Percentiles rank a stretch among this genome's conserved stretches.
Evolutionary conservation across 1,140 invertebrate genomes (phyloP).

Genomic region (Orussus abietinus): DNA sequence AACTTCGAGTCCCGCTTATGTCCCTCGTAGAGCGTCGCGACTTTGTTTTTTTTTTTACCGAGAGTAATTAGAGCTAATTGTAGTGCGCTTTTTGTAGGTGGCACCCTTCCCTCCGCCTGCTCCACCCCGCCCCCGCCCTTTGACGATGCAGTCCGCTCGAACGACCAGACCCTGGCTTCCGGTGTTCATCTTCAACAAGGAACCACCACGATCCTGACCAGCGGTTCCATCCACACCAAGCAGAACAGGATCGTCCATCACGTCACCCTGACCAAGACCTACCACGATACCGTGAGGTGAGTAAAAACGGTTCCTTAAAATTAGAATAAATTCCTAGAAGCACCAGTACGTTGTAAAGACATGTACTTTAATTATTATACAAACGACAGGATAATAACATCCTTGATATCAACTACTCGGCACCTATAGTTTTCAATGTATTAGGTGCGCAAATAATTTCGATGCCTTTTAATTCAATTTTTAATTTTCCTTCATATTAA

Average conservation of each 20-base stretch:
- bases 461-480: too few species aligned
- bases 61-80: slow-evolving; percentile 48
- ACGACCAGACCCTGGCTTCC: slow-evolving; percentile 49
- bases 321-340: not conserved
- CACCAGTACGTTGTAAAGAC: slow-evolving; percentile 10
- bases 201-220: slow-evolving; percentile 33
- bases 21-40: too few species aligned
- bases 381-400: slow-evolving; percentile 1
- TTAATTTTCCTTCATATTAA: too few species aligned
- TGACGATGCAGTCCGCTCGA: slow-evolving; percentile 68
- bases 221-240: slow-evolving; percentile 37
- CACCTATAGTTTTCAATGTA: too few species aligned
- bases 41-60: slow-evolving; percentile 24
- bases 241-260: slow-evolving; percentile 47
- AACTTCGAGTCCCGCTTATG: too few species aligned
- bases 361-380: not conserved
- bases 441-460: too few species aligned
- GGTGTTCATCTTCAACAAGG: slow-evolving; percentile 41
- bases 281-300: slow-evolving; percentile 51
- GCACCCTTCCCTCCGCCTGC: slow-evolving; percentile 64
- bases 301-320: slow-evolving; percentile 6
- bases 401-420: too few species aligned
- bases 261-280: slow-evolving; percentile 43
- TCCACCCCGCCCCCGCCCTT: slow-evolving; percentile 86
- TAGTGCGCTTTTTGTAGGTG: slow-evolving; percentile 52